Evolutionary conservation across 2,113 vertebrate species (phyloP).

Genomic region (Mastomys natalensis): DNA sequence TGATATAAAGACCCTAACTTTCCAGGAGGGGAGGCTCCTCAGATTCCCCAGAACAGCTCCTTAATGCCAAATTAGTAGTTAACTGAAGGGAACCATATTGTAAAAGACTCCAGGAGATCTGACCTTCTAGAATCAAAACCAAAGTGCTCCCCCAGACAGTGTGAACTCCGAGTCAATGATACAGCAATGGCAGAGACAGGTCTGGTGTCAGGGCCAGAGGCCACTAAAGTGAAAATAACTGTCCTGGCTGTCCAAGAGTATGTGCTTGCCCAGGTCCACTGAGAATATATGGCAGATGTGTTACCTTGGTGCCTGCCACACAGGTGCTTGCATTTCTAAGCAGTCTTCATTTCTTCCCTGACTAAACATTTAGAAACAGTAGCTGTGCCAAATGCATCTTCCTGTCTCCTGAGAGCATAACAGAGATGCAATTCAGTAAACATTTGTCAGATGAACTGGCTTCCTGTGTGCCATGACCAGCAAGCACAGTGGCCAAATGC

Average conservation of each 20-base stretch:
- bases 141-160: background rate
- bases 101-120: constrained; percentile 9
- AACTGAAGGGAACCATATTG: constrained; percentile 25
- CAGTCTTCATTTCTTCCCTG: constrained; percentile 53
- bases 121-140: constrained; percentile 46
- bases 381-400: constrained; percentile 45
- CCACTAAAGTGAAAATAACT: constrained; percentile 34
- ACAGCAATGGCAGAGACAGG: background rate
- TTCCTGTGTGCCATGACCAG: background rate
- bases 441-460: constrained; percentile 38
- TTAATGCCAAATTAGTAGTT: background rate
- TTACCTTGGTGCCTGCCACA: constrained; percentile 34
- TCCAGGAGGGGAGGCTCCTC: background rate
- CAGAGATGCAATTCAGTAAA: constrained; percentile 54
- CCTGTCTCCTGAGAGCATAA: background rate
- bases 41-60: background rate
- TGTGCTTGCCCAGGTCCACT: constrained; percentile 30
- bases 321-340: constrained; percentile 55
- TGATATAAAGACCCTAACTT: background rate
- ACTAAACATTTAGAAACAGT: constrained; percentile 65
- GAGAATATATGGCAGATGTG: constrained; percentile 45
- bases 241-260: background rate
- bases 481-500: background rate
- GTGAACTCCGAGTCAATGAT: background rate
- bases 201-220: background rate